phyloP scores from a whole-genome alignment of 2,888 invertebrate species.

The Xylota sylvarum region DNA sequence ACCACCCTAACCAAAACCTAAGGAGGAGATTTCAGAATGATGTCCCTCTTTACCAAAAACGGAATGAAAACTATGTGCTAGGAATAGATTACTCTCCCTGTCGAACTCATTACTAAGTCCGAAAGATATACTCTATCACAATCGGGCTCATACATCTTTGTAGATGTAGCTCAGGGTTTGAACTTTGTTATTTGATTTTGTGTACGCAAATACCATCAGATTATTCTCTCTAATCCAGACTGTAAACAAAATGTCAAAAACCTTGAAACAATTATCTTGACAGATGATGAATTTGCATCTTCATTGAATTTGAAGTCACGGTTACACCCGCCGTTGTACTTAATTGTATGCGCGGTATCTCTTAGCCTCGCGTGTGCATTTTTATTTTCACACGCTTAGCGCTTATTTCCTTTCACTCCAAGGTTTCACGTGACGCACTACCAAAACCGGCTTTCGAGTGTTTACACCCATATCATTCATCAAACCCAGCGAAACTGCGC shows the following conservation, averaged over 20 bases:
- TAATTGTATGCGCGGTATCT: not conserved
- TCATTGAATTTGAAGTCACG: constrained; percentile 2
- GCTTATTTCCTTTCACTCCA: constrained; percentile 16
- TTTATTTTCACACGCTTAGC: constrained; percentile 17
- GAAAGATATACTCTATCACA: no score
- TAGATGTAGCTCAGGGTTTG: no score
- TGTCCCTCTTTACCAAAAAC: no score
- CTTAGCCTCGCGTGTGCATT: constrained; percentile 9
- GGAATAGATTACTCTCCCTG: no score
- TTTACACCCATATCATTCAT: constrained; percentile 1
- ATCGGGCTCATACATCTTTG: no score
- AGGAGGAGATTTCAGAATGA: no score
- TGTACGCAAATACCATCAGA: not conserved
- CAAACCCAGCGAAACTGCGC: constrained; percentile 6
- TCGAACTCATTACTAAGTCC: no score
- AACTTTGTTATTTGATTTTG: not conserved
- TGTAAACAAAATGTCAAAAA: not conserved
- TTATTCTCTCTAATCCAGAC: not conserved
- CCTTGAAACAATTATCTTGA: constrained; percentile 2
- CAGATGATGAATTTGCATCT: constrained; percentile 12
- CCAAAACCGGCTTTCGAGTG: constrained; percentile 22
- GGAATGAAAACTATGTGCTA: no score
- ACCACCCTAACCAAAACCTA: no score
- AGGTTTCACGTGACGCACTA: constrained; percentile 41
- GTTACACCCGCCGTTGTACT: not conserved